Base-by-base conservation (phyloP, 2,888 invertebrate species). In the Drosophila melanosoma region DNA sequence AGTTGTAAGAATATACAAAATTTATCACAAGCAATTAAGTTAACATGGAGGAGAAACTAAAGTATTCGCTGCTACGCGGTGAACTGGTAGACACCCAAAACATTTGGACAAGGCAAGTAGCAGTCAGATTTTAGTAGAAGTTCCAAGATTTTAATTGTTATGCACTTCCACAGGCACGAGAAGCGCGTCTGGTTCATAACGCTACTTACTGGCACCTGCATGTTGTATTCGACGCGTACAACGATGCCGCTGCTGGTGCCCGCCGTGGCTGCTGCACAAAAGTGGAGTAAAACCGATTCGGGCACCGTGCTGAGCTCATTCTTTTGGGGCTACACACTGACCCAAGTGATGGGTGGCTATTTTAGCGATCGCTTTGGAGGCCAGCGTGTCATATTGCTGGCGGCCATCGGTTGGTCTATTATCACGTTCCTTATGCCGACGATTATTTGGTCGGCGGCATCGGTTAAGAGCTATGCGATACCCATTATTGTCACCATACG, bases 311-410 rank as follows among this genome's bases (percentile, higher is more conserved):
- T 96, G 33, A 95, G 96, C 29, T 95, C 95, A 32, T 96, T 96
- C 89, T 96, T 96, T 90, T 96, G 96, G 96, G 96, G 96, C 56
- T 96, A 96, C 86, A 95, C 95, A 0, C 91, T 96, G 73, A 96
- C 96, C 0, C 95, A 95, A 91, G 93, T 94, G 23, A 91, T 94
- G 57, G 94, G 95, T 54, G 95, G 95, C 35, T 94, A 94, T 81
- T 91, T 94, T 36, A 95, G 95, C 75, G 95, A 95, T 89, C 93
- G 94, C 59, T 94, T 95, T 65, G 96, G 96, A 38, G 96, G 96
- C 0, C 95, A 96, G 83, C 94, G 94, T 69, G 95, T 96, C 17
- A 94, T 96, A 76, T 94, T 94, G 53, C 93, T 94, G 52, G 94
- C 95, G 17, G 95, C 95, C 3, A 87, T 95, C 7, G 94, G 95